Base-by-base conservation (phyloP, 2,888 invertebrate species). In the Andrena marginata region DNA sequence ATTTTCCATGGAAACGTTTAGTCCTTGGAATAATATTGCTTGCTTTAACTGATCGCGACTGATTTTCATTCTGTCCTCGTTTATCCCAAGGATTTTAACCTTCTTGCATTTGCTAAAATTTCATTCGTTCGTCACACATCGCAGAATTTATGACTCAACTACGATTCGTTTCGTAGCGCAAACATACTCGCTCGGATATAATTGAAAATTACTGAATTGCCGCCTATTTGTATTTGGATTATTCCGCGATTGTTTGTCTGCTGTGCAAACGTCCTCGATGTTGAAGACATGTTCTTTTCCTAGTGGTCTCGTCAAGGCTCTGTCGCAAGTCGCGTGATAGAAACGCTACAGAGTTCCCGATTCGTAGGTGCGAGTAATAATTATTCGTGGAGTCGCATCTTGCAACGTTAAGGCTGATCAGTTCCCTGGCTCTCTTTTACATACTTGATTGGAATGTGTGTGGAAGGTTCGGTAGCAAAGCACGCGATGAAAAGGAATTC, bases 21-120 rank as follows among this genome's bases (percentile, higher is more conserved):
- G 33, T 13, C 51, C 31, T 29, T 31, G 16, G 20, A 20, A 51
- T 31, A 31, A 54, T 7, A 51, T 20, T 31, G 7, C 54, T 3
- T 7, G 42, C 42, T 42, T 5, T 6, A 6, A 29, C 29, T 4
- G 33, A 23, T n/a, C 51, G 35, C 16, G 35, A 63, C 31, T n/a
- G 54, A 13, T 56, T 54, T 54, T 33, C 54, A n/a, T 20, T 31
- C 54, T 16, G 20, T 56, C 16, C 26, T 54, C 68, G 54, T 54
- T 54, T 10, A 8, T 69, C 33, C 20, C 42, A 42, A 49, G 51
- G 51, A 20, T 51, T n/a, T 67, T 20, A 51, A 51, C 20, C 67
- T 20, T 33, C 13, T 6, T 16, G 49, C 49, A 67, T 67, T 67
- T 67, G 16, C 51, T 29, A 42, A 49, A 67, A 67, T 49, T 67